phyloP scores from a whole-genome alignment of 1,140 invertebrate species.

The Chironomus tepperi region DNA sequence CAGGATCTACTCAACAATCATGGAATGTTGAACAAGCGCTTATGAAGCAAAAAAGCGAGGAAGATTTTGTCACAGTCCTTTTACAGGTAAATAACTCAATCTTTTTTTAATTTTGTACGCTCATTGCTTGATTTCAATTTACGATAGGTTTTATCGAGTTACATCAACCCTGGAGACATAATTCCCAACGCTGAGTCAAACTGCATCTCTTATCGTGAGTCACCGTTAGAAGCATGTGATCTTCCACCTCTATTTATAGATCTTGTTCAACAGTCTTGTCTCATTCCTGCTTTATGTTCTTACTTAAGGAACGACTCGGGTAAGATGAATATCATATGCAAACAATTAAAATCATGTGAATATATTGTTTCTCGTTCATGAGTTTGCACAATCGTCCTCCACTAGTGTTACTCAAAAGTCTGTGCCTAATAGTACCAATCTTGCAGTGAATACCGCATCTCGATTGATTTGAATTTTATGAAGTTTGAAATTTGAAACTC shows the following conservation, averaged over 20 bases:
- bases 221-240: conserved; percentile 40
- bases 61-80: conserved; percentile 84
- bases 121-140: conserved; percentile 35
- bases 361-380: too few species aligned
- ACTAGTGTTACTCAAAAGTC: too few species aligned
- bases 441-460: too few species aligned
- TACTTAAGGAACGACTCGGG: conserved; percentile 89
- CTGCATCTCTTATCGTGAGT: conserved; percentile 35
- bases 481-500: too few species aligned
- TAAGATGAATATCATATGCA: too few species aligned
- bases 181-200: conserved; percentile 45
- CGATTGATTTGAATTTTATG: too few species aligned
- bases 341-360: too few species aligned
- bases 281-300: conserved; percentile 79
- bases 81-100: conserved; percentile 44
- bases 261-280: conserved; percentile 68
- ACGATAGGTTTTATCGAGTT: conserved; percentile 70
- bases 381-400: too few species aligned
- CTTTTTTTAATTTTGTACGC: neutral
- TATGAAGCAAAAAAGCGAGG: conserved; percentile 78
- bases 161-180: conserved; percentile 69
- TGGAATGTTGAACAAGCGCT: conserved; percentile 94
- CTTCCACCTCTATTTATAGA: conserved; percentile 63
- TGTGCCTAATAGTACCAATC: too few species aligned
- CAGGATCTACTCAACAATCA: conserved; percentile 86